A percentile compares a stretch with the other conserved stretches of the same genome.
Evolutionary conservation across 2,113 vertebrate species (phyloP).

Genomic region (Promerops cafer): DNA sequence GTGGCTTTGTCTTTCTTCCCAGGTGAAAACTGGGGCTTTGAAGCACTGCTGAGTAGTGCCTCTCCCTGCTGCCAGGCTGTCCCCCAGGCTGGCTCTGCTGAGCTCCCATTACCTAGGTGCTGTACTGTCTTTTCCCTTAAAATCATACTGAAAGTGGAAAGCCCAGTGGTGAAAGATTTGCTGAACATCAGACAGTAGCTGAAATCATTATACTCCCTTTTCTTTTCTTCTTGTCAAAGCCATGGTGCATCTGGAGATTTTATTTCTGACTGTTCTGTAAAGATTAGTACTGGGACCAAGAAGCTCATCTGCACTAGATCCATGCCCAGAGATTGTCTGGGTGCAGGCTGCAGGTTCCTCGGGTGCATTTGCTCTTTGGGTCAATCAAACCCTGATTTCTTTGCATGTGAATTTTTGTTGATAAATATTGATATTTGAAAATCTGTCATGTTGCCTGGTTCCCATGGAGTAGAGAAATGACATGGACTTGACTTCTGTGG

Average conservation of each 20-base stretch:
- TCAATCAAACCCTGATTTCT: neutral
- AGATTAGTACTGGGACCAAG: neutral
- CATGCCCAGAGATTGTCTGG: accelerated
- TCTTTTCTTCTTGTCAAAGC: neutral
- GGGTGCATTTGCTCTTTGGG: neutral
- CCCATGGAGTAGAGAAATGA: neutral
- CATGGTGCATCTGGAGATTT: neutral
- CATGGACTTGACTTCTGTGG: neutral
- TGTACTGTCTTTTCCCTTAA: neutral
- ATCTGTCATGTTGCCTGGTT: neutral
- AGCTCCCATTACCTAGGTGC: neutral
- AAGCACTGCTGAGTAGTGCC: neutral
- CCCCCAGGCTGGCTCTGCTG: neutral
- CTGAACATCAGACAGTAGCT: neutral
- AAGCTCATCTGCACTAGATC: neutral
- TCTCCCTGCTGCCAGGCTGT: neutral
- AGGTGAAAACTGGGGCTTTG: neutral
- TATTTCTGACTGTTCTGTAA: neutral
- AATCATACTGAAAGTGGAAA: neutral
- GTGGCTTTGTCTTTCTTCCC: neutral
- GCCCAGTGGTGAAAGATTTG: neutral
- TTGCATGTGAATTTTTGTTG: neutral
- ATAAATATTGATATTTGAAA: neutral
- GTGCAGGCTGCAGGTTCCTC: neutral
- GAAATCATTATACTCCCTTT: neutral